These are phyloP conservation scores for Lepidochrysops patricia DNA, from an alignment of 2,888 invertebrate species.

Conservation along the genomic window DNA sequence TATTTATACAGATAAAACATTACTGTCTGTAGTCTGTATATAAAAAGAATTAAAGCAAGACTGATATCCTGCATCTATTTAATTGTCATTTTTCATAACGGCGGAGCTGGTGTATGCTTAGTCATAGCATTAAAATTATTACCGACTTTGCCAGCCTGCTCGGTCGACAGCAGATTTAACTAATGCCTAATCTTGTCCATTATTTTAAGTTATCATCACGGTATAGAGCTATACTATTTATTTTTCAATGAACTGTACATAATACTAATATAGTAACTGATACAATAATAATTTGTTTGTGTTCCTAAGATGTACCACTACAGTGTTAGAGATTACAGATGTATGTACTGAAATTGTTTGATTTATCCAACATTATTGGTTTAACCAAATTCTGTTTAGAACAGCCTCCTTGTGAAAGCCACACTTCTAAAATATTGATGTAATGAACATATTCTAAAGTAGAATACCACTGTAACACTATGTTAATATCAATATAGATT, in stretches of 20 bases:
- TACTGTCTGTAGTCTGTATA: constrained; percentile 55
- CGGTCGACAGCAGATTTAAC: constrained; percentile 33
- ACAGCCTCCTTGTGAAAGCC: neutral
- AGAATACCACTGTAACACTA: too few species aligned
- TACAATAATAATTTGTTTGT: constrained; percentile 28
- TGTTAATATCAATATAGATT: too few species aligned
- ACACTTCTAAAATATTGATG: neutral
- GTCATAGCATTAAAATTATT: neutral
- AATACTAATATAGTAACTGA: constrained; percentile 33
- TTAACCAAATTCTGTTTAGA: neutral
- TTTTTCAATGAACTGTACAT: constrained; percentile 49
- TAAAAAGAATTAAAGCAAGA: constrained; percentile 56
- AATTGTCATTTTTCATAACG: constrained; percentile 7
- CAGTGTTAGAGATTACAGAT: constrained; percentile 3
- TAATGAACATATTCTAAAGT: neutral
- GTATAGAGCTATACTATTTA: constrained; percentile 60
- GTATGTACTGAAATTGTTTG: neutral
- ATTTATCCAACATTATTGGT: neutral
- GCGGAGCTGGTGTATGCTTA: neutral
- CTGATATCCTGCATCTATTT: constrained; percentile 51
- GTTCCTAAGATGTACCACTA: constrained; percentile 30
- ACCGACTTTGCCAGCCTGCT: neutral
- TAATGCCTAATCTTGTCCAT: constrained; percentile 69
- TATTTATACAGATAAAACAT: constrained; percentile 45
- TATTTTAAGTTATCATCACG: constrained; percentile 61